Percentiles rank a stretch among this genome's conserved stretches.
Evolutionary conservation across 2,888 invertebrate species (phyloP).

Genomic region (Gandaritis pyraliata): DNA sequence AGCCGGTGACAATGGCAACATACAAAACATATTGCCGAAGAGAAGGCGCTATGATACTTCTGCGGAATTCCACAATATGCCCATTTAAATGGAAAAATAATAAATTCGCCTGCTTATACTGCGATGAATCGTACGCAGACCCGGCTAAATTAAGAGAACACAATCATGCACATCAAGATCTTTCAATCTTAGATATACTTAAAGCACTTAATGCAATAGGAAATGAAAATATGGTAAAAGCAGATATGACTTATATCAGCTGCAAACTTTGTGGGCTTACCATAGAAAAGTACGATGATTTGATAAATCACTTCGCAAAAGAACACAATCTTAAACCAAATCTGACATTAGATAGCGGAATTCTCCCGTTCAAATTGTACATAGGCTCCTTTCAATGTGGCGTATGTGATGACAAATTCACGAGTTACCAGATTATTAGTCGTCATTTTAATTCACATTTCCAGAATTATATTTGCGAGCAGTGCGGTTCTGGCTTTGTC

Average conservation of each 20-base stretch:
- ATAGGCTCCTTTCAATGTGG: conserved; percentile 10
- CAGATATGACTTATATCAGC: conserved; percentile 23
- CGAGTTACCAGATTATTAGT: conserved; percentile 27
- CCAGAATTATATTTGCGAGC: conserved; percentile 57
- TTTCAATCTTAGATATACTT: too few species aligned
- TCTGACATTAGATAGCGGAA: conserved; percentile 13
- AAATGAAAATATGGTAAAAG: not conserved
- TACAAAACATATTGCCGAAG: too few species aligned
- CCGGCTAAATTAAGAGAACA: conserved; percentile 62
- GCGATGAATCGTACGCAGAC: conserved; percentile 63
- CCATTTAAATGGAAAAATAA: conserved; percentile 76
- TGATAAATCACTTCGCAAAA: conserved; percentile 20
- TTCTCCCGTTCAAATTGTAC: conserved; percentile 17
- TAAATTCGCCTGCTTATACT: conserved; percentile 69
- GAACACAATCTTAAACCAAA: conserved; percentile 14
- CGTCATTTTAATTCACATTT: conserved; percentile 62
- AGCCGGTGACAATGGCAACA: too few species aligned
- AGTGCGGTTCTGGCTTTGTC: conserved; percentile 41
- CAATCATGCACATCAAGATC: conserved; percentile 49
- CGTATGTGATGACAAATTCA: conserved; percentile 12
- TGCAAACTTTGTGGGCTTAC: conserved; percentile 21
- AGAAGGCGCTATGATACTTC: conserved; percentile 44
- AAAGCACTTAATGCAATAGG: not conserved
- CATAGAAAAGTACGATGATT: conserved; percentile 1
- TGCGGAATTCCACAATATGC: conserved; percentile 67